Base-by-base conservation (phyloP, 2,797 vertebrate species). In the Delichon dasypus region DNA sequence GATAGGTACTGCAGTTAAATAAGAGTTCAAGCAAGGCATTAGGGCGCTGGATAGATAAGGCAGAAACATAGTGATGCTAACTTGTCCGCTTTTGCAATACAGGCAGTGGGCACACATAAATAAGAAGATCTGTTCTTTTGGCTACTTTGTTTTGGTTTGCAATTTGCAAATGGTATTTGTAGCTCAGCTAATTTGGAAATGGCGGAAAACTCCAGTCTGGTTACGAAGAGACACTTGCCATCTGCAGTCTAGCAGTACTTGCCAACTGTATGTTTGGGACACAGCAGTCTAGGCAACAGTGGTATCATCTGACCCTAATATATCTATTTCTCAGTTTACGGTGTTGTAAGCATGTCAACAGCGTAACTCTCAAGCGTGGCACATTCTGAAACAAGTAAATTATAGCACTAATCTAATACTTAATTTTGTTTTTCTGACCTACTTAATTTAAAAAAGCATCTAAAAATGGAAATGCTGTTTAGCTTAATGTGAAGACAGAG, bases 401-500 rank as follows among this genome's bases (percentile, higher is more conserved):
- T 95, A 91, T 50, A 94, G 85, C 81, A 48, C 79, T 83, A 88
- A 95, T 91, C 88, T 93, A 92, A 81, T 83, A 81, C 67, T 50
- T 47, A 82, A 76, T 85, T 96, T 96, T 97, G 77, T 89, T 93
- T 96, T 94, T 95, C 85, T 97, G 98, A 98, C 98, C 98, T 98
- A 98, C 93, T 98, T 98, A 97, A 97, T 97, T 97, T 84, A 95
- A 97, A 42, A 96, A 96, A 84, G 76, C 81, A 91, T 97, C 97
- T 98, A 98, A 97, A 98, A 97, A 97, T 96, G 97, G 97, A 97
- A 97, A 95, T 81, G 90, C 90, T 97, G 95, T 93, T 97, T 93
- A 90, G 83, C 84, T 94, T 94, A 96, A 95, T 19, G 16, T 1
- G 73, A 96, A 97, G 96, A 97, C 92, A 93, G 96, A 95, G 85